These are phyloP conservation scores for Matsumurasca onukii DNA, from an alignment of 1,140 invertebrate species.

Conservation along the genomic window DNA sequence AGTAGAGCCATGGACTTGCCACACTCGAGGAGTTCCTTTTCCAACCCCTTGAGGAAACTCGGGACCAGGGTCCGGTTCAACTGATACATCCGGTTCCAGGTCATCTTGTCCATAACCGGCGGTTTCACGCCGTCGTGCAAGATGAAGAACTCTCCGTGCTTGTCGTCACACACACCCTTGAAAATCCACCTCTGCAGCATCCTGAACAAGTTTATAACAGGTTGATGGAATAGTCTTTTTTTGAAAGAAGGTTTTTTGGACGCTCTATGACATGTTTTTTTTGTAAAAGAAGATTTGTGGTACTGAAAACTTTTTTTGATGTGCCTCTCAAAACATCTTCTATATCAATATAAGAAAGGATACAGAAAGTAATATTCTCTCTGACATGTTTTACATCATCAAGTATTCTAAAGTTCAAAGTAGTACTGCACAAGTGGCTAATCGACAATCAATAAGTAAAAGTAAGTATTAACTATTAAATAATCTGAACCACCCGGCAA, in stretches of 20 bases:
- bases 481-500: too few relatives aligned
- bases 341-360: too few relatives aligned
- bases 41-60: constrained; percentile 54
- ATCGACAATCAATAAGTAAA: too few relatives aligned
- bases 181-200: constrained; percentile 64
- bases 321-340: too few relatives aligned
- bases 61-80: constrained; percentile 53
- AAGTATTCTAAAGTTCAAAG: too few relatives aligned
- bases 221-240: neutral
- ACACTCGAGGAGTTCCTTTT: constrained; percentile 58
- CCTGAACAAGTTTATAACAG: constrained; percentile 47
- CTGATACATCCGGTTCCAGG: neutral
- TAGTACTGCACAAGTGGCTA: too few relatives aligned
- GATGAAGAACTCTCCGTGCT: constrained; percentile 62
- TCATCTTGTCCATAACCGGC: neutral
- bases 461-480: too few relatives aligned
- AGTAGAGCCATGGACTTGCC: constrained; percentile 60
- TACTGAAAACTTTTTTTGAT: too few relatives aligned
- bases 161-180: constrained; percentile 58
- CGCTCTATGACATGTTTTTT: neutral
- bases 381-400: too few relatives aligned
- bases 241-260: too few relatives aligned
- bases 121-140: constrained; percentile 40
- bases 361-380: too few relatives aligned
- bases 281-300: too few relatives aligned